Conservation (phyloP, 2,797 vertebrate species). For the Labeo calbasu region DNA sequence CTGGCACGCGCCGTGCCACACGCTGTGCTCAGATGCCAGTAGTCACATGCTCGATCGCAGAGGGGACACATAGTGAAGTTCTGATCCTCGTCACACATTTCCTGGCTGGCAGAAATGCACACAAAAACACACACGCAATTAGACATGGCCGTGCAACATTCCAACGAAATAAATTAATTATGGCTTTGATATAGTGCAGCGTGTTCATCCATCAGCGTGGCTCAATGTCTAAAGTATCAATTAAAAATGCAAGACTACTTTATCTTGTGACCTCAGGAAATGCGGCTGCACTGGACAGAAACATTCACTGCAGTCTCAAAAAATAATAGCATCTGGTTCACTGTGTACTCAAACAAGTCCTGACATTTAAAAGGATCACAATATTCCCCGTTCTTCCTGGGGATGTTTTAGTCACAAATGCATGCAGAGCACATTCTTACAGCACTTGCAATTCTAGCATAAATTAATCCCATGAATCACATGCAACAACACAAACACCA, state of each 20-base stretch:
- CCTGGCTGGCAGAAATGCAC: conserved; percentile 78
- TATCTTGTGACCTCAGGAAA: background rate
- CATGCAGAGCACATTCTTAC: background rate
- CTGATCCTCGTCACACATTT: conserved; percentile 91
- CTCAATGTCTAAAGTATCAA: conserved; percentile 30
- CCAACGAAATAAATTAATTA: conserved; percentile 10
- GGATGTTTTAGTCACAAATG: conserved; percentile 13
- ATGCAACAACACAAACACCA: background rate
- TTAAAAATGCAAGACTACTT: conserved; percentile 38
- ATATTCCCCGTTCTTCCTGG: conserved; percentile 4
- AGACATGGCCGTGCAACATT: conserved; percentile 13
- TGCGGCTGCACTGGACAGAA: background rate
- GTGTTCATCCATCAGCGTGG: conserved; percentile 8
- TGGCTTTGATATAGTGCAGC: background rate
- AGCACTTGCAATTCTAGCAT: conserved; percentile 10
- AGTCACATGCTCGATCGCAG: conserved; percentile 93
- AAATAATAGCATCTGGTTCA: background rate
- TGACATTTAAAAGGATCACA: conserved; percentile 35
- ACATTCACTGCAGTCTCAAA: background rate
- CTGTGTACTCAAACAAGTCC: background rate
- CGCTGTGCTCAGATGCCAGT: conserved; percentile 93
- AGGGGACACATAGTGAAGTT: conserved; percentile 98
- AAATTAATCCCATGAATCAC: conserved; percentile 11
- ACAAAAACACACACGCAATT: conserved; percentile 33
- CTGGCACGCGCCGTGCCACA: conserved; percentile 91